Base-by-base conservation (phyloP, 2,888 invertebrate species). In the Chymomyza procnemis region DNA sequence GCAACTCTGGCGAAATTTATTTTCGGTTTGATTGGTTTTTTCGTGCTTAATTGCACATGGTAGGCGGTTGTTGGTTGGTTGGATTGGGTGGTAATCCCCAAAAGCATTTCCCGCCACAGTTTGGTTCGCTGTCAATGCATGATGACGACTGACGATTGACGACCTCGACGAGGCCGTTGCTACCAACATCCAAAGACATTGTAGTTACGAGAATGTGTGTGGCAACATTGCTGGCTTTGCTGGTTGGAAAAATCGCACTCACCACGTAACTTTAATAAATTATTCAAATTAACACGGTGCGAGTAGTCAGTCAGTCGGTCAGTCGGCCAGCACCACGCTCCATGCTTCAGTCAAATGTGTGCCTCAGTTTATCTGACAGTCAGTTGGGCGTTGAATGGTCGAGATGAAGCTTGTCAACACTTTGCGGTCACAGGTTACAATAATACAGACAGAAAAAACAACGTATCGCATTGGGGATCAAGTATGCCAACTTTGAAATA, bases 221-320 rank as follows among this genome's bases (percentile, higher is more conserved):
- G 34, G 12, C 9, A 41, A 41, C 34, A 41, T 41, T 41, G n/a
- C n/a, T n/a, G 34, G 34, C 34, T 9, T 12, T 41, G 34, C 71
- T 65, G 73, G 83, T 69, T 80, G 80, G 80, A 79, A 83, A 86
- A 76, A 80, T 76, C 74, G 79, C 78, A 79, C 87, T 82, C 81
- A 79, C 88, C 89, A 89, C 80, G 78, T 79, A n/a, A 75, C 79
- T 81, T 84, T 88, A 88, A 86, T 88, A 87, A 86, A 87, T 86
- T 89, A 89, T 88, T 89, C 85, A 89, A 89, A 89, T 88, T 89
- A 89, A 88, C 89, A 88, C 85, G 75, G 50, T 34, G 16, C 57
- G 21, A 52, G 19, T 59, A 58, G 59, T 64, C 74, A 69, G 66
- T 54, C 30, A 2, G 55, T 47, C 58, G 22, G 57, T 50, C 64